phyloP scores from a whole-genome alignment of 2,113 vertebrate species.

The Scalopus aquaticus region DNA sequence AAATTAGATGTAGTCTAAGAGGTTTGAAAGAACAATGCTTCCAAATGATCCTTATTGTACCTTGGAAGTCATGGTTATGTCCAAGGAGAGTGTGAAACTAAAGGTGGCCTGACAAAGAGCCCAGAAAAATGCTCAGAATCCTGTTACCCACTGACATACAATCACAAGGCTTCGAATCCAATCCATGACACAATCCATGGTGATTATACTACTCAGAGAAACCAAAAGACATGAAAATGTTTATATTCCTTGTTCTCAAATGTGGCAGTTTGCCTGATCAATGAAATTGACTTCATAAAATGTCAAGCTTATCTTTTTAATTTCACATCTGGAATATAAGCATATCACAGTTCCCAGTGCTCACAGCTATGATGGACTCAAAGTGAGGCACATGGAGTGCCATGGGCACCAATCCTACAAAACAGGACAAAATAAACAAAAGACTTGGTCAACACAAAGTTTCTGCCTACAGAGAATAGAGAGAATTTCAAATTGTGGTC shows the following conservation, averaged over 20 bases:
- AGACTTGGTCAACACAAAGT: neutral
- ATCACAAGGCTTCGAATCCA: conserved; percentile 72
- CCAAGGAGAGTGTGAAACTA: conserved; percentile 42
- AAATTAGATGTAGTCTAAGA: conserved; percentile 68
- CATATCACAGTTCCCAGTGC: neutral
- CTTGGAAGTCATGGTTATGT: conserved; percentile 56
- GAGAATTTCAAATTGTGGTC: conserved; percentile 9
- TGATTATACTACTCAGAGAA: conserved; percentile 68
- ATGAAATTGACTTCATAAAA: conserved; percentile 74
- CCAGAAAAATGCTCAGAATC: conserved; percentile 43
- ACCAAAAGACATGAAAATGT: conserved; percentile 72
- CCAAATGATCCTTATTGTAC: conserved; percentile 74
- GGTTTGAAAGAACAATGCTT: conserved; percentile 72
- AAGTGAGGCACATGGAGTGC: neutral
- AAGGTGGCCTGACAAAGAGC: conserved; percentile 58
- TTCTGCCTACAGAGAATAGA: neutral
- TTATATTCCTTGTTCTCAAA: conserved; percentile 75
- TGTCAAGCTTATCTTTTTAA: conserved; percentile 67
- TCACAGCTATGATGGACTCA: neutral
- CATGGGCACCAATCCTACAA: neutral
- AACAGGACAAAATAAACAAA: conserved; percentile 17
- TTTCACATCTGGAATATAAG: conserved; percentile 40
- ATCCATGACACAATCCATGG: conserved; percentile 72
- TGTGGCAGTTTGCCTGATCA: conserved; percentile 78
- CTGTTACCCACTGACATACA: conserved; percentile 71